Base-by-base conservation (phyloP, 2,888 invertebrate genomes). In the Clunio marinus region DNA sequence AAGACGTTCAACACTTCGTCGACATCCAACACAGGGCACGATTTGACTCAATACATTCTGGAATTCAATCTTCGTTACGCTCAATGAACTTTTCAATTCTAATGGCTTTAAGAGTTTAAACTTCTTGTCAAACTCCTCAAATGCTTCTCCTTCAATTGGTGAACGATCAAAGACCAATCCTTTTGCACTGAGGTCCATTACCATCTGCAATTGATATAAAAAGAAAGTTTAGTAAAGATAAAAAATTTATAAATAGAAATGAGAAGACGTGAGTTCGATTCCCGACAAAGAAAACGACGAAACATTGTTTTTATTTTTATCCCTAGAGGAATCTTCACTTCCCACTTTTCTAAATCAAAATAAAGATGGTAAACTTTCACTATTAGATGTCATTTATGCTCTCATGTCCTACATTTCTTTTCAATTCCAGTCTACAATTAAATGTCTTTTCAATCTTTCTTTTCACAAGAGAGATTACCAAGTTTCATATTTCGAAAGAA, bases 21-120 rank as follows among this genome's bases (percentile, higher is more conserved):
- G 84, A 80, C 96, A 96, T 71, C 96, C 95, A 75, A 96, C 93
- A 82, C 96, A 96, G 71, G 94, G 93, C 75, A 96, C 92, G 78
- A 89, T 88, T 81, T 94, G 92, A 80, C 92, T 88, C 71, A 96
- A 82, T 74, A 93, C 88, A 74, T 87, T 86, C 76, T 92, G 84
- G 74, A 95, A 86, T 80, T 92, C 91, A 73, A 87, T 85, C 74
- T 88, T 88, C 69, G 89, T 88, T 68, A 94, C 92, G 82, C 89
- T 86, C 73, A 95, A 84, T 17, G 93, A 91, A 72, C 85, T 82
- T 75, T 87, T 86, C 55, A 92, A 81, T 80, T 95, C 94, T 70
- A 88, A 86, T 72, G 85, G 83, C 60, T 88, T 86, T 67, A 96
- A 82, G 74, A 88, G 83, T 75, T 85, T 84, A 76, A 89, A 89